phyloP scores from a whole-genome alignment of 1,140 invertebrate genomes.

The Zaprionus vittiger region DNA sequence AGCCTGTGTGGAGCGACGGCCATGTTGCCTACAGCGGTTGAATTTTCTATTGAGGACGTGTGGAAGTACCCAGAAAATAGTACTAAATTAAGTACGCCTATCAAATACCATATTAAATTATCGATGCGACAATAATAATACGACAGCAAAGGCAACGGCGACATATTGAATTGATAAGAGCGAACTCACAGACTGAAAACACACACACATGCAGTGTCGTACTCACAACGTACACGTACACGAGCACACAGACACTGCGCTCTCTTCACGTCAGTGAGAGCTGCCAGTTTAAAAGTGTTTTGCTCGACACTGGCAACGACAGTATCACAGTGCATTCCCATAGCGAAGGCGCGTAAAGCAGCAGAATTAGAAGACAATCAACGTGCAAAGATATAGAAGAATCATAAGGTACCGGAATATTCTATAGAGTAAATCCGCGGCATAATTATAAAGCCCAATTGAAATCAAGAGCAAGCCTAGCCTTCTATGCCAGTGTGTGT shows the following conservation, averaged over 20 bases:
- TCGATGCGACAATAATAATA: slow-evolving; percentile 45
- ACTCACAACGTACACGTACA: slow-evolving; percentile 3
- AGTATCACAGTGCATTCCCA: slow-evolving; percentile 67
- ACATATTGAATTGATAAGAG: slow-evolving; percentile 76
- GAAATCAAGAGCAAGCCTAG: slow-evolving; percentile 81
- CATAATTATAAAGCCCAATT: slow-evolving; percentile 49
- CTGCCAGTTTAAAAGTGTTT: slow-evolving; percentile 77
- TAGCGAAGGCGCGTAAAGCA: slow-evolving; percentile 65
- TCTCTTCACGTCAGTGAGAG: slow-evolving; percentile 48
- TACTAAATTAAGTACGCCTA: slow-evolving; percentile 63
- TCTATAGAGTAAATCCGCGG: slow-evolving; percentile 22
- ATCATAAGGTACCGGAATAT: slow-evolving; percentile 67
- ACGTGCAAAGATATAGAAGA: slow-evolving; percentile 45
- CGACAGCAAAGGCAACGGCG: slow-evolving; percentile 54
- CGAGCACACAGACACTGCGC: slow-evolving; percentile 4
- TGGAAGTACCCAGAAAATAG: slow-evolving; percentile 35
- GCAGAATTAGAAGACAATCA: slow-evolving; percentile 38
- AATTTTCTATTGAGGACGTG: slow-evolving; percentile 68
- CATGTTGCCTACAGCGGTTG: slow-evolving; percentile 58
- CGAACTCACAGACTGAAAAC: slow-evolving; percentile 37
- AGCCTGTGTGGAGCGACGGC: slow-evolving; percentile 31
- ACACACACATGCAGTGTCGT: slow-evolving; percentile 8
- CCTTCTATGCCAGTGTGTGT: slow-evolving; percentile 96
- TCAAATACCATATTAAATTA: slow-evolving; percentile 70
- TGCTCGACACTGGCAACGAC: slow-evolving; percentile 55